A percentile compares a stretch with the other conserved stretches of the same genome.
Evolutionary conservation across 2,888 invertebrate species (phyloP).

Genomic region (Calephelis perditalis): DNA sequence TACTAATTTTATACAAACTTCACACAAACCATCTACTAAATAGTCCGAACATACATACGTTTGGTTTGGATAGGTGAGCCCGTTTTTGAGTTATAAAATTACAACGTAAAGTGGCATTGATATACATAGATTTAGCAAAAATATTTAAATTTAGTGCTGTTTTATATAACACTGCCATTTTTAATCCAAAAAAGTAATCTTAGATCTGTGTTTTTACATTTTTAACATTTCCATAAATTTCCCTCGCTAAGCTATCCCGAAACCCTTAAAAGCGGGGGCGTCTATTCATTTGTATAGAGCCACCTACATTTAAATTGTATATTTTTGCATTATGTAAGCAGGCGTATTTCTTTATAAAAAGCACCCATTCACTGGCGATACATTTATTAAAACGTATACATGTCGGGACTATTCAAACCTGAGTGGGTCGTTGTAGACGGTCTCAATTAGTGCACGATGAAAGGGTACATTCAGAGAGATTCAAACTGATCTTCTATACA

Average conservation of each 20-base stretch:
- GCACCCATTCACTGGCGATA: constrained; percentile 67
- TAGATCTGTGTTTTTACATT: too few relatives aligned
- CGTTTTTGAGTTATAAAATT: too few relatives aligned
- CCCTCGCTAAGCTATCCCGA: constrained; percentile 27
- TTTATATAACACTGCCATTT: too few relatives aligned
- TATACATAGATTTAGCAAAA: too few relatives aligned
- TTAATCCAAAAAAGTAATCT: too few relatives aligned
- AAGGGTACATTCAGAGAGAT: constrained; percentile 41
- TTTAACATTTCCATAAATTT: too few relatives aligned
- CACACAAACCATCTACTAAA: too few relatives aligned
- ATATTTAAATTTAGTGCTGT: too few relatives aligned
- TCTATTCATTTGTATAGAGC: constrained; percentile 51
- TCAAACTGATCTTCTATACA: constrained; percentile 34
- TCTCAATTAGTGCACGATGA: constrained; percentile 44
- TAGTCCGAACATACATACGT: too few relatives aligned
- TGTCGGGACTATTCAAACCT: constrained; percentile 50
- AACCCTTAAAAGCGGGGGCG: constrained; percentile 47
- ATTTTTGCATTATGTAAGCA: constrained; percentile 59
- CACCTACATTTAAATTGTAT: constrained; percentile 70
- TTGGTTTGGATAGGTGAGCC: too few relatives aligned
- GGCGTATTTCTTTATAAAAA: constrained; percentile 59
- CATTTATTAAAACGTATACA: constrained; percentile 75
- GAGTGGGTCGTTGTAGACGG: constrained; percentile 61
- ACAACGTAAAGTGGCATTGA: too few relatives aligned
- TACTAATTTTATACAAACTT: too few relatives aligned